These are phyloP conservation scores for Tetranychus piercei DNA, from an alignment of 2,888 invertebrate species.

Conservation along the genomic window DNA sequence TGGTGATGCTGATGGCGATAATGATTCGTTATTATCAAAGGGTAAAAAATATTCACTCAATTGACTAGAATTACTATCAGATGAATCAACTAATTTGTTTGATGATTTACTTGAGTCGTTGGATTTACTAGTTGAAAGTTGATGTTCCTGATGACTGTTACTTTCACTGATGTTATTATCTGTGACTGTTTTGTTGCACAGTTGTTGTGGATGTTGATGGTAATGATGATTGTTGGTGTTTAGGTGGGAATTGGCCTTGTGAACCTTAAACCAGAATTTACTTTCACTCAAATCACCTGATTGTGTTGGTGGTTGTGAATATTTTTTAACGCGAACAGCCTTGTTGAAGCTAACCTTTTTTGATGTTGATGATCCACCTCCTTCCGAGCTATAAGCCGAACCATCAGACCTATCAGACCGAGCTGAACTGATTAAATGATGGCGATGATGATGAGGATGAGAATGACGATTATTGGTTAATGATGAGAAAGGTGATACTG, in stretches of 20 bases:
- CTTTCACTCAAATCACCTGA: neutral
- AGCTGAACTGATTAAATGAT: constrained; percentile 2
- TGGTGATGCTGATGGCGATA: too few relatives aligned
- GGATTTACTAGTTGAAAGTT: neutral
- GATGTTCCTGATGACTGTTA: neutral
- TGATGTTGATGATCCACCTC: constrained; percentile 8
- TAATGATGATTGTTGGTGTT: neutral
- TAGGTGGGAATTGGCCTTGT: neutral
- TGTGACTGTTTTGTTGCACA: neutral
- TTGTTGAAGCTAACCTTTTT: constrained; percentile 26
- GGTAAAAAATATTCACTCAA: neutral
- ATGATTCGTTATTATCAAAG: too few relatives aligned
- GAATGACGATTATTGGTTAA: neutral
- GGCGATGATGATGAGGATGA: neutral
- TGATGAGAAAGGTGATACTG: neutral
- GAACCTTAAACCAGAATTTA: constrained; percentile 10
- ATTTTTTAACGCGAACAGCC: constrained; percentile 26
- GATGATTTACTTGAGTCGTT: neutral
- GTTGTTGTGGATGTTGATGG: neutral
- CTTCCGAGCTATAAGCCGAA: constrained; percentile 4
- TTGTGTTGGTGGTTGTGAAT: constrained; percentile 16
- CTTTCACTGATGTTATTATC: too few relatives aligned
- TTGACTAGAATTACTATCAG: neutral
- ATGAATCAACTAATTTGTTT: neutral
- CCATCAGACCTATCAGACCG: constrained; percentile 8